Evolutionary conservation across 2,113 vertebrate genomes (phyloP).

Genomic region (Pelmatolapia mariae): DNA sequence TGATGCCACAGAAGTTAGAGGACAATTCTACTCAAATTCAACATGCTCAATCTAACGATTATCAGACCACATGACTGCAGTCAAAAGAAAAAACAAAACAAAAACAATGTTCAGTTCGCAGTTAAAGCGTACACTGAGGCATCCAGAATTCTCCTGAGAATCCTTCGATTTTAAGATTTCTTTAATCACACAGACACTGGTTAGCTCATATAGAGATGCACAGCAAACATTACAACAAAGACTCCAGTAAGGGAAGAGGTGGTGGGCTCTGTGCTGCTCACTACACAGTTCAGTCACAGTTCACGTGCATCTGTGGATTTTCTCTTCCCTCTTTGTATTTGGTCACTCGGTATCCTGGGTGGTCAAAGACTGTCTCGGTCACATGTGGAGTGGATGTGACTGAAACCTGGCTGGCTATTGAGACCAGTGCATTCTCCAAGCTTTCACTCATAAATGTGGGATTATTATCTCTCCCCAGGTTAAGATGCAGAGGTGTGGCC

Average conservation of each 20-base stretch:
- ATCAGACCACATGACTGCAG: too few relatives aligned
- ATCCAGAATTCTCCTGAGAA: background rate
- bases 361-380: background rate
- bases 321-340: background rate
- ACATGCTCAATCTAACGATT: too few relatives aligned
- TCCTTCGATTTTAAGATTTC: background rate
- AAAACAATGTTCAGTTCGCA: too few relatives aligned
- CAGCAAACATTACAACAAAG: background rate
- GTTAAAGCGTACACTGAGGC: too few relatives aligned
- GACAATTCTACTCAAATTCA: too few relatives aligned
- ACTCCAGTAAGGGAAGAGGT: background rate
- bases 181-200: background rate
- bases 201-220: fast-evolving
- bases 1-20: too few relatives aligned
- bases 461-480: background rate
- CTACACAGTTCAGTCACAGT: background rate
- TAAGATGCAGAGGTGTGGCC: background rate
- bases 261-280: background rate
- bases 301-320: background rate
- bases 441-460: background rate
- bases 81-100: too few relatives aligned
- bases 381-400: background rate
- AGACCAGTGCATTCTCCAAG: background rate
- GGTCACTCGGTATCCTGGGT: background rate
- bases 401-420: background rate